Evolutionary conservation across 2,797 vertebrate species (phyloP).

Genomic region (Serranus cabrilla): DNA sequence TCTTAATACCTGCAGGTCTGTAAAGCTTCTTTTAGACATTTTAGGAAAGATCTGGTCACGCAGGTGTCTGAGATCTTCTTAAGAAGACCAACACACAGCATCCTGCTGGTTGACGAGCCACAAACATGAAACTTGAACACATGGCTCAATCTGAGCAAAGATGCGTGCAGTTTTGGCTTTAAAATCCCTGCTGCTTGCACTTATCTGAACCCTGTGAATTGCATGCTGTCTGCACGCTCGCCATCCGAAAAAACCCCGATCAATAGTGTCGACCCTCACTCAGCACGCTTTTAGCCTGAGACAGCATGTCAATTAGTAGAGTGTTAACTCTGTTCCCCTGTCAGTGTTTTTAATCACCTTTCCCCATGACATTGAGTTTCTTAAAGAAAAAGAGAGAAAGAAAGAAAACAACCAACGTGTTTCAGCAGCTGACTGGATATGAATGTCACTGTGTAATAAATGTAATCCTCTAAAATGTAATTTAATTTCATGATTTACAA

Average conservation of each 20-base stretch:
- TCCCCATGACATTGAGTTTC: too few species aligned
- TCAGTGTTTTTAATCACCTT: too few species aligned
- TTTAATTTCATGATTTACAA: too few species aligned
- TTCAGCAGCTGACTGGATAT: too few species aligned
- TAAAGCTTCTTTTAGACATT: background rate
- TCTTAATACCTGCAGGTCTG: background rate
- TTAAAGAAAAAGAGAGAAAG: too few species aligned
- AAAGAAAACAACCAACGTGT: too few species aligned
- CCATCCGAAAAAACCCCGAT: conserved; percentile 25
- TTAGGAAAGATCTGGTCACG: background rate
- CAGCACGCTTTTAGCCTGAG: too few species aligned
- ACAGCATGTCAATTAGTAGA: too few species aligned
- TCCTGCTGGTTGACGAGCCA: background rate
- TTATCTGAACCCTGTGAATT: conserved; percentile 50
- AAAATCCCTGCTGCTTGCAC: conserved; percentile 68
- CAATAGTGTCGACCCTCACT: conserved; percentile 32
- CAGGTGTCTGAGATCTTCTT: conserved; percentile 21
- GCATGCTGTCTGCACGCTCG: conserved; percentile 9
- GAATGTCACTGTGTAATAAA: too few species aligned
- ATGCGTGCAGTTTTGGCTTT: conserved; percentile 55
- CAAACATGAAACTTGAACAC: conserved; percentile 25
- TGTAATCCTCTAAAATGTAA: too few species aligned
- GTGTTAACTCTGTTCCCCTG: too few species aligned
- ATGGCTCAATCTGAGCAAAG: conserved; percentile 36
- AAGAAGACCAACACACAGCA: background rate